These are phyloP conservation scores for Neodiprion pinetum DNA, from an alignment of 1,140 invertebrate species.

Conservation along the genomic window DNA sequence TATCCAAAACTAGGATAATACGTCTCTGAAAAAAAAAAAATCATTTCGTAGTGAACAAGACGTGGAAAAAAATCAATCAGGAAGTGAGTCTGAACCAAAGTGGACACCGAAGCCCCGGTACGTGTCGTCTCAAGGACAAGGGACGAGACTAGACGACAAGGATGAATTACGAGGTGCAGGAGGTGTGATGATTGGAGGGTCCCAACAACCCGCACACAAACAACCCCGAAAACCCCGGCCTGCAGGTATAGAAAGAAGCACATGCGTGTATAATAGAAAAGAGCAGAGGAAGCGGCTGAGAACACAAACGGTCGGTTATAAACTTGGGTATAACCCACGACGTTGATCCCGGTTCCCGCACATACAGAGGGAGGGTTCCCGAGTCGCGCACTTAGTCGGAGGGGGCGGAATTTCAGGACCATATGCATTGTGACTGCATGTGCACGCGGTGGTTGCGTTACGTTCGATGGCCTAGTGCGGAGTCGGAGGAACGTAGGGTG, in stretches of 20 bases:
- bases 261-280: no score
- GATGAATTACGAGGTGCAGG: background rate
- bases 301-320: background rate
- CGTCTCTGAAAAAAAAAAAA: no score
- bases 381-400: background rate
- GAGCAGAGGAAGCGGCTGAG: conserved; percentile 6
- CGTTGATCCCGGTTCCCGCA: background rate
- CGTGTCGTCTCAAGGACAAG: background rate
- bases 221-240: no score
- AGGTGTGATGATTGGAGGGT: background rate
- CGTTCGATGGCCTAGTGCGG: background rate
- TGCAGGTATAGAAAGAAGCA: no score
- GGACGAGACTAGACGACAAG: background rate
- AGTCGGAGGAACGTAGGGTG: background rate
- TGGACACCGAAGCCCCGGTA: background rate
- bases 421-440: no score
- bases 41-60: no score
- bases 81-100: background rate
- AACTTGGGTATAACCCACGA: no score
- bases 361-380: background rate
- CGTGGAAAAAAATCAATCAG: no score
- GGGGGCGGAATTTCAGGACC: no score
- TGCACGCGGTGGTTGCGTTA: no score
- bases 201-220: no score
- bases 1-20: no score